Conservation (phyloP, 1,140 invertebrate species). For the Cotesia chilonis region DNA sequence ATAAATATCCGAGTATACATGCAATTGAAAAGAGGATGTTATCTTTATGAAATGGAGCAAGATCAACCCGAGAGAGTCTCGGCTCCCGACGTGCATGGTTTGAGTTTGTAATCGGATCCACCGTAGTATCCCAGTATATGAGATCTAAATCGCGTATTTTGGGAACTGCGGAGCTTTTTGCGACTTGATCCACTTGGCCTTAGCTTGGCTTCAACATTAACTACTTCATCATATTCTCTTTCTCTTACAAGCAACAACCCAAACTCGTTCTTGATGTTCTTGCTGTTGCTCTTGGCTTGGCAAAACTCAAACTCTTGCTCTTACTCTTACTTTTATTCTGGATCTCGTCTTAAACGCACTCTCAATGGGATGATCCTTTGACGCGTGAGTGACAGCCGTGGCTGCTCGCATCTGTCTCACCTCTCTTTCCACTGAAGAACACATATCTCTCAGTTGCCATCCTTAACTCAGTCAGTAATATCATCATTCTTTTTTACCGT, state of each 20-base stretch:
- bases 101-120: conserved; percentile 34
- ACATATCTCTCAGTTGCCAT: conserved; percentile 46
- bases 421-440: conserved; percentile 42
- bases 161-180: conserved; percentile 27
- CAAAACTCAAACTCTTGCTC: neutral
- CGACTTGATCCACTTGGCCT: conserved; percentile 17
- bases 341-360: conserved; percentile 8
- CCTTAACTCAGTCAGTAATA: conserved; percentile 19
- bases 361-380: conserved; percentile 49
- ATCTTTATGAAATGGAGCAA: too few species aligned
- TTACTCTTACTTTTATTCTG: conserved; percentile 12
- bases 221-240: too few species aligned
- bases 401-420: conserved; percentile 52
- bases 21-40: too few species aligned
- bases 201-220: neutral
- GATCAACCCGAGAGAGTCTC: too few species aligned
- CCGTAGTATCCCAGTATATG: neutral
- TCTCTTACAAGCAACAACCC: neutral
- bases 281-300: neutral
- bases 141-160: conserved; percentile 37
- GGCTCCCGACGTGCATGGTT: too few species aligned
- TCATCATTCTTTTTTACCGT: conserved; percentile 43
- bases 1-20: too few species aligned
- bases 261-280: neutral
- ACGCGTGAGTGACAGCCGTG: conserved; percentile 57